Evolutionary conservation across 2,113 vertebrate genomes (phyloP).

Genomic region (Maccullochella peelii): DNA sequence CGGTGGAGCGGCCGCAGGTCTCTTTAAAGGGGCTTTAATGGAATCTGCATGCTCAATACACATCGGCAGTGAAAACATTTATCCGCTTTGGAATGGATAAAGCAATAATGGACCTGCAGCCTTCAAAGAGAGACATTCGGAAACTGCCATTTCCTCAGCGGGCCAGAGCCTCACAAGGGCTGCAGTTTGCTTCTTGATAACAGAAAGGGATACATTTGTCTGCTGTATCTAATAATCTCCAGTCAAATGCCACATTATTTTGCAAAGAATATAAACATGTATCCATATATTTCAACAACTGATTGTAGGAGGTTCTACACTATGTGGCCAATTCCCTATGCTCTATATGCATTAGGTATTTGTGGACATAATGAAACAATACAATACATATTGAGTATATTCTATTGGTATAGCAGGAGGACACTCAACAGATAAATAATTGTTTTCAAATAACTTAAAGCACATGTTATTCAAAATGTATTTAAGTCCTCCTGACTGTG

Average conservation of each 20-base stretch:
- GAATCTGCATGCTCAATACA: slow-evolving; percentile 83
- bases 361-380: background rate
- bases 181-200: background rate
- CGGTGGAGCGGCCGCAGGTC: slow-evolving; percentile 57
- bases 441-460: background rate
- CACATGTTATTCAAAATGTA: background rate
- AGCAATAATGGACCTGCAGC: slow-evolving; percentile 61
- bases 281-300: background rate
- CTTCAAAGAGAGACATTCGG: slow-evolving; percentile 62
- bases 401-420: background rate
- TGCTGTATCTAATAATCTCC: background rate
- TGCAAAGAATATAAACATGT: background rate
- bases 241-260: background rate
- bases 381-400: background rate
- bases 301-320: background rate
- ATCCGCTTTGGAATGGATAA: slow-evolving; percentile 73
- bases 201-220: background rate
- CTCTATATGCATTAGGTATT: background rate
- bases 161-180: background rate
- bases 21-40: slow-evolving; percentile 76
- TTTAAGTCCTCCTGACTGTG: background rate
- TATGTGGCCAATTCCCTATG: background rate
- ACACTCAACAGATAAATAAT: background rate
- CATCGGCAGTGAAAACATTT: slow-evolving; percentile 83
- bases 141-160: slow-evolving; percentile 59